These are phyloP conservation scores for Gymnarchus niloticus DNA, from an alignment of 2,113 vertebrate genomes.

Conservation along the genomic window DNA sequence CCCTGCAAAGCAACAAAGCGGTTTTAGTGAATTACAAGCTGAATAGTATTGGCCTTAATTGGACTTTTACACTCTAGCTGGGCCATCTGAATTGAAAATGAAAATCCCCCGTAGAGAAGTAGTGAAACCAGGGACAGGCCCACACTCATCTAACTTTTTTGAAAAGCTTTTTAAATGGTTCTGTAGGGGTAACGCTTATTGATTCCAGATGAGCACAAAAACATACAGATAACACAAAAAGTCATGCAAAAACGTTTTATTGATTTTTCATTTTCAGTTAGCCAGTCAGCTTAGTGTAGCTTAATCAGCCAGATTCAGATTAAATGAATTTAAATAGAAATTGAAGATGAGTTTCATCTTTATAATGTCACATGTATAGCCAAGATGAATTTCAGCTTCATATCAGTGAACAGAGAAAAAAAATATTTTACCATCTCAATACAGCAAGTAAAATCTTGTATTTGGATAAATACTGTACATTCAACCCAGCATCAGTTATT, in stretches of 20 bases:
- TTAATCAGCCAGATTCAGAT: background rate
- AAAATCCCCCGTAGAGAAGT: conserved; percentile 12
- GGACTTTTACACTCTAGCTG: background rate
- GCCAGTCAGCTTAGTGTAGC: conserved; percentile 7
- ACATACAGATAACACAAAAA: background rate
- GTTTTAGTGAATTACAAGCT: conserved; percentile 16
- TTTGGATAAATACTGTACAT: background rate
- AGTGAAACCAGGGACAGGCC: background rate
- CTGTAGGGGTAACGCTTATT: conserved; percentile 6
- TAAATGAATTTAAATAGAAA: background rate
- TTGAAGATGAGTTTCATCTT: background rate
- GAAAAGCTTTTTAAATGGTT: conserved; percentile 9
- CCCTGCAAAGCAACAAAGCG: conserved; percentile 9
- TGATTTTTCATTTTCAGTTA: background rate
- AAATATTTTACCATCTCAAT: background rate
- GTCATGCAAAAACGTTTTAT: too few relatives aligned
- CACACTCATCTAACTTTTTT: conserved; percentile 2
- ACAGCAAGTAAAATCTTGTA: background rate
- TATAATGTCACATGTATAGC: background rate
- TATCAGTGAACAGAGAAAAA: background rate
- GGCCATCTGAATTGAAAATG: background rate
- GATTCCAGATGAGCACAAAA: background rate
- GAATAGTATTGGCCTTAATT: conserved; percentile 16
- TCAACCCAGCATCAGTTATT: background rate
- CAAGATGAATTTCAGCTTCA: background rate